Conservation (phyloP, 2,888 invertebrate species). For the Catonia carolina region DNA sequence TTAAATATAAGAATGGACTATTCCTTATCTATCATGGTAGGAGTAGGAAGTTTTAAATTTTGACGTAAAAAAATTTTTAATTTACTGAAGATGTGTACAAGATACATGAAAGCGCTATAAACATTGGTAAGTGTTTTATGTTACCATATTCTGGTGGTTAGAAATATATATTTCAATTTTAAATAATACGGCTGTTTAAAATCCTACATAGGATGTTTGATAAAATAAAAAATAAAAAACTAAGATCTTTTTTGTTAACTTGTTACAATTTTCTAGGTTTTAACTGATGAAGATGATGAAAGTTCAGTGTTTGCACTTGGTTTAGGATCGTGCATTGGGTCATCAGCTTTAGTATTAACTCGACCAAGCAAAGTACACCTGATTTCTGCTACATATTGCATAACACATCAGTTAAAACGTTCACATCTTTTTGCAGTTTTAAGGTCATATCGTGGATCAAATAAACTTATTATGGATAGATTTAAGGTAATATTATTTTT, state of each 20-base stretch:
- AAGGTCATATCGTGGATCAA: not conserved
- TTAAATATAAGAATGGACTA: too few relatives aligned
- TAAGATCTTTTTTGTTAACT: not conserved
- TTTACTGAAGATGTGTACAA: too few relatives aligned
- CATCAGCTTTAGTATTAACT: not conserved
- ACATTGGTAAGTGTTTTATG: too few relatives aligned
- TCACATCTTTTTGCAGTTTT: not conserved
- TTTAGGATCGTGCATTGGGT: not conserved
- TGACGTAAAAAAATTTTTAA: too few relatives aligned
- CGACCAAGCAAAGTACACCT: not conserved
- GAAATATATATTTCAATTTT: too few relatives aligned
- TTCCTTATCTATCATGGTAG: too few relatives aligned
- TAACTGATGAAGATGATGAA: conserved; percentile 6
- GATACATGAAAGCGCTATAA: too few relatives aligned
- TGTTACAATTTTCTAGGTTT: not conserved
- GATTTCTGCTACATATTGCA: conserved; percentile 2
- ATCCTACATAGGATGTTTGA: too few relatives aligned
- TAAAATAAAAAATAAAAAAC: too few relatives aligned
- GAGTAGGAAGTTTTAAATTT: too few relatives aligned
- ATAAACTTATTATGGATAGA: not conserved
- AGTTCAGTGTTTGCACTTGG: conserved; percentile 4
- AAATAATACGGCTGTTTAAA: too few relatives aligned
- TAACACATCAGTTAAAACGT: not conserved
- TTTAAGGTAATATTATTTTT: not conserved
- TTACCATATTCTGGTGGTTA: too few relatives aligned